phyloP scores from a whole-genome alignment of 2,888 invertebrate species.

The Creontiades dilutus region DNA sequence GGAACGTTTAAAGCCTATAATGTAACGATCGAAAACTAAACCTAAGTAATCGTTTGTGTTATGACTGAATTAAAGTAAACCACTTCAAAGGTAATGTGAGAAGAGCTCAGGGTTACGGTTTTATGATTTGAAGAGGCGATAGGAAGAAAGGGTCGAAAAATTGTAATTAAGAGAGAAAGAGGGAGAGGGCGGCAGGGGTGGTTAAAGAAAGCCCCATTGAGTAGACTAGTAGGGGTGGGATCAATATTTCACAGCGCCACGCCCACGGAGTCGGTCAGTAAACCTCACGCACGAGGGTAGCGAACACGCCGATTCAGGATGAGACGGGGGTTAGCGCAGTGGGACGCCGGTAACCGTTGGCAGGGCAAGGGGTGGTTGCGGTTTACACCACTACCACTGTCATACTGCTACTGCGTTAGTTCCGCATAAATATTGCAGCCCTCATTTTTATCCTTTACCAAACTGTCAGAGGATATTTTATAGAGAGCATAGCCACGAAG shows the following conservation, averaged over 20 bases:
- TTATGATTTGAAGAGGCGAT: constrained; percentile 52
- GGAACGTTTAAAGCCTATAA: too few species aligned
- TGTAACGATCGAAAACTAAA: too few species aligned
- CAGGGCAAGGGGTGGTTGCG: constrained; percentile 17
- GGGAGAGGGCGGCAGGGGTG: neutral
- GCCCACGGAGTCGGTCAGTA: constrained; percentile 71
- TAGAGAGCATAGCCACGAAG: too few species aligned
- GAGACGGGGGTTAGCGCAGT: constrained; percentile 43
- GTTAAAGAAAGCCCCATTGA: constrained; percentile 64
- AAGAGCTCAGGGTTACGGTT: constrained; percentile 29
- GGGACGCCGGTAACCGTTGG: neutral
- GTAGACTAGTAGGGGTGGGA: constrained; percentile 64
- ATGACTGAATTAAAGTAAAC: neutral
- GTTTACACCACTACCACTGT: constrained; percentile 17
- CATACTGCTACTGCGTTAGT: constrained; percentile 32
- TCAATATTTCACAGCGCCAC: constrained; percentile 71
- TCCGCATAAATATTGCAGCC: constrained; percentile 59
- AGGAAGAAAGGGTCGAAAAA: constrained; percentile 8
- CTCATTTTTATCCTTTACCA: neutral
- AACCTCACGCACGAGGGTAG: constrained; percentile 65
- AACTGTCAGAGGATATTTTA: neutral
- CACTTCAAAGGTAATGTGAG: constrained; percentile 1
- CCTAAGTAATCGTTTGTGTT: neutral
- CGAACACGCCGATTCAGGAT: neutral
- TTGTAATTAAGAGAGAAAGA: constrained; percentile 61